Base-by-base conservation (phyloP, 2,888 invertebrate species). In the Cordilura impudica region DNA sequence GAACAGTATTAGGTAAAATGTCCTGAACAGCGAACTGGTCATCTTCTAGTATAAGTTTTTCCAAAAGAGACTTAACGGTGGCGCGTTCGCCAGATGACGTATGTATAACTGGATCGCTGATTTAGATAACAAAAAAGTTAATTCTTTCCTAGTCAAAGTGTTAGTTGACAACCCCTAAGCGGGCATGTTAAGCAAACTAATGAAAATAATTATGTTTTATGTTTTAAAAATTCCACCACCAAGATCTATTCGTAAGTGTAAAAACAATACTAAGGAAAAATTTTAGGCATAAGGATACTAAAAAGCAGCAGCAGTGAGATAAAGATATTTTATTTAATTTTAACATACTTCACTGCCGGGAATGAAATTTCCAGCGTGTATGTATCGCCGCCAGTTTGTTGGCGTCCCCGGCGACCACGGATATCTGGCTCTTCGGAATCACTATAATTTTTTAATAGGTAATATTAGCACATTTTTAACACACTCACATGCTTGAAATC, bases 1-100 rank as follows among this genome's bases (percentile, higher is more conserved):
- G 97, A 0, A 97, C 95, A 0, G 98, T 98, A 87, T 98, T 98
- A 14, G 98, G 98, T 65, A 98, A 91, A 85, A 97, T 97, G 86
- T 96, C 97, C 85, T 95, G 93, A 3, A 98, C 97, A 86, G 97
- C 97, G 88, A 98, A 97, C 89, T 97, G 96, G 90, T 97, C 97
- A 89, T 97, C 96, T 91, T 98, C 97, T 79, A 98, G 92, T 83
- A 98, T 97, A 1, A 98, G 92, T 89, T 95, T 95, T 90, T 98
- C 96, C 84, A 98, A 91, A 75, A 98, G 91, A 72, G 93, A 92
- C 87, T 97, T 94, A 0, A 97, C 96, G 67, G 93, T 94, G 1
- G 97, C 94, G 77, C 97, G 92, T 89, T 97, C 96, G 86, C 97
- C 97, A 65, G 95, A 95, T 84, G 96, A 96, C 47, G 94, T 93